Evolutionary conservation across 2,797 vertebrate species (phyloP), one percentile per base, ranked within the genome.

Genomic region (Choloepus didactylus): DNA sequence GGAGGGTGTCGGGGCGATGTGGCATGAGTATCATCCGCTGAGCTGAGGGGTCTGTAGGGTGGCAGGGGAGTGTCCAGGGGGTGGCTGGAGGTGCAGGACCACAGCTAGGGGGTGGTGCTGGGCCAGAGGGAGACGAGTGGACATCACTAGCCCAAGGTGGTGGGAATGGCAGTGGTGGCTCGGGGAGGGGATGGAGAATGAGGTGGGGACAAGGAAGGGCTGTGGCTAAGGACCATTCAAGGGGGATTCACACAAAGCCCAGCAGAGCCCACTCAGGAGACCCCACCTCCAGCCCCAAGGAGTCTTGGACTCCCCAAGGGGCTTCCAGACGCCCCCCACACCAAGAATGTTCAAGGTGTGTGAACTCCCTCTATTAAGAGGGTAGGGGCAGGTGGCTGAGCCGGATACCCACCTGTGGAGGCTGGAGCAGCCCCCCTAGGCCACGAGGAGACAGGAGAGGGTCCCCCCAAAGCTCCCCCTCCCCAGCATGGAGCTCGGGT

Each of bases 21-120:
- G 31, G 46, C 46, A 77, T 38, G 35, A 35, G 94, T 9, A 25
- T 54, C 38, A 0, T n/a, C 9, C n/a, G 3, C 9, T 0, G 0
- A 4, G 21, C 5, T 19, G 51, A 8, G 44, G 16, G 16, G 82
- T 59, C 72, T 38, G 46, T 25, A 75, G 72, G 44, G 25, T 38
- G 44, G 10, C 49, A 41, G 54, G 5, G 44, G 56, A 2, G 49
- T 51, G n/a, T 66, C 46, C 60, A 29, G 12, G 31, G 31, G 38
- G 66, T 15, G 41, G 31, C 66, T 18, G 9, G 19, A 4, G 1
- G 7, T 2, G 11, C 23, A 21, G 27, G 23, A 10, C 81, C 8
- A 2, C 72, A 49, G 94, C 9, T 18, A 6, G 9, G 49, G 49
- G 18, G 35, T 2, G 23, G 35, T 75, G 79, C 1, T 2, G 23